Percentiles rank a stretch among this genome's conserved stretches.
phyloP scores from a whole-genome alignment of 2,797 vertebrate species.

The Acanthurus leucopareius region DNA sequence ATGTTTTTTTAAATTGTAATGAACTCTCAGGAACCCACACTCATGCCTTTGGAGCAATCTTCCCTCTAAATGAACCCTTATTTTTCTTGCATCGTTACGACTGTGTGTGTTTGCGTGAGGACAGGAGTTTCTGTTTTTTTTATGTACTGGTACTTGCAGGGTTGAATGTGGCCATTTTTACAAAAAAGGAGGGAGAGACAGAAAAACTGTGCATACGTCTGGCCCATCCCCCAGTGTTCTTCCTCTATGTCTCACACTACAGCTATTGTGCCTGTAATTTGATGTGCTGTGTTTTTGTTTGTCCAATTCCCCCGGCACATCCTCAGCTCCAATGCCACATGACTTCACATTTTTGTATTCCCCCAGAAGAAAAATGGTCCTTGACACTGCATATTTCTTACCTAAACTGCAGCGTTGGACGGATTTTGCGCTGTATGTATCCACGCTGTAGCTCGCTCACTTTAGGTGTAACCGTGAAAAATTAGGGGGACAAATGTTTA shows the following conservation, averaged over 20 bases:
- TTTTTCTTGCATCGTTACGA: conserved; percentile 42
- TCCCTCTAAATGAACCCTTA: conserved; percentile 57
- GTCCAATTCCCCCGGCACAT: conserved; percentile 63
- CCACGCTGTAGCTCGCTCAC: conserved; percentile 60
- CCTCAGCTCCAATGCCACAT: conserved; percentile 63
- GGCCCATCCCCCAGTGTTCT: conserved; percentile 52
- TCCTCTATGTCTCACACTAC: conserved; percentile 46
- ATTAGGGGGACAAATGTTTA: conserved; percentile 55
- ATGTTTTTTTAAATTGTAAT: conserved; percentile 60
- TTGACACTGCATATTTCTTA: conserved; percentile 74
- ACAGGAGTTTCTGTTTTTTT: conserved; percentile 40
- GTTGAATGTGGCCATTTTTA: conserved; percentile 44
- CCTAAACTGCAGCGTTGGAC: conserved; percentile 64
- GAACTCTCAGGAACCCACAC: conserved; percentile 44
- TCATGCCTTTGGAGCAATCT: conserved; percentile 44
- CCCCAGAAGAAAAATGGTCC: conserved; percentile 73
- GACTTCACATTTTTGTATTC: conserved; percentile 66
- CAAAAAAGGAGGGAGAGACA: conserved; percentile 32
- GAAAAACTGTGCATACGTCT: conserved; percentile 47
- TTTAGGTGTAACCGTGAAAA: conserved; percentile 66
- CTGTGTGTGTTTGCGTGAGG: conserved; percentile 3
- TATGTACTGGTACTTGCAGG: conserved; percentile 27
- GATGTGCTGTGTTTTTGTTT: conserved; percentile 78
- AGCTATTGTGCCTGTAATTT: conserved; percentile 67
- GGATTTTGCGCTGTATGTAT: conserved; percentile 54